Percentiles rank a stretch among this genome's conserved stretches.
These are phyloP conservation scores for Peromyscus aztecus DNA, from an alignment of 2,797 vertebrate species.

Conservation along the genomic window DNA sequence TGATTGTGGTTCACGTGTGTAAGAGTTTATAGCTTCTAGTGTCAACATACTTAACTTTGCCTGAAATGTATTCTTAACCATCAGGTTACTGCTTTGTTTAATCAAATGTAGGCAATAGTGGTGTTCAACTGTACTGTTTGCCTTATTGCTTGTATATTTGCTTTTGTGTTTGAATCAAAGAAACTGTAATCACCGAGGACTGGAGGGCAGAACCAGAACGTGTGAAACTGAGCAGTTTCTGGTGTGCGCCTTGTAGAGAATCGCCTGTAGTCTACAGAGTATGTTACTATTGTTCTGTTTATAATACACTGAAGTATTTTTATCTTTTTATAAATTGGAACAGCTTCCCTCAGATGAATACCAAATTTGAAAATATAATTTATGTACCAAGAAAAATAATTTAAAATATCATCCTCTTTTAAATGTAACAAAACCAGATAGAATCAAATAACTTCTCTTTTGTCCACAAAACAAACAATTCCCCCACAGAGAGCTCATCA, in stretches of 20 bases:
- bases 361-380: conserved; percentile 54
- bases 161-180: conserved; percentile 64
- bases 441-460: conserved; percentile 37
- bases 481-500: not conserved
- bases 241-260: not conserved
- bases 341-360: conserved; percentile 51
- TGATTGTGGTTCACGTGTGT: conserved; percentile 45
- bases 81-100: conserved; percentile 68
- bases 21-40: conserved; percentile 65
- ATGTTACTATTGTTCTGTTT: not conserved
- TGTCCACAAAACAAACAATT: conserved; percentile 18
- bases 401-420: conserved; percentile 31
- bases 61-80: conserved; percentile 75
- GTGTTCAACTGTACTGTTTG: conserved; percentile 70
- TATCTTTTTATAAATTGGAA: conserved; percentile 38
- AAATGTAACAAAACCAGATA: conserved; percentile 36
- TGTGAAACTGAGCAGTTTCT: conserved; percentile 69
- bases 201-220: conserved; percentile 24
- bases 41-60: conserved; percentile 63
- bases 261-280: conserved; percentile 27
- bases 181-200: conserved; percentile 24
- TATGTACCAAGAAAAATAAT: conserved; percentile 48
- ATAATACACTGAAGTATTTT: not conserved
- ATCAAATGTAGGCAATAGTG: conserved; percentile 61
- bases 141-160: conserved; percentile 62